These are phyloP conservation scores for Toxotes lorentzi DNA, from an alignment of 2,797 vertebrate species.

Conservation along the genomic window DNA sequence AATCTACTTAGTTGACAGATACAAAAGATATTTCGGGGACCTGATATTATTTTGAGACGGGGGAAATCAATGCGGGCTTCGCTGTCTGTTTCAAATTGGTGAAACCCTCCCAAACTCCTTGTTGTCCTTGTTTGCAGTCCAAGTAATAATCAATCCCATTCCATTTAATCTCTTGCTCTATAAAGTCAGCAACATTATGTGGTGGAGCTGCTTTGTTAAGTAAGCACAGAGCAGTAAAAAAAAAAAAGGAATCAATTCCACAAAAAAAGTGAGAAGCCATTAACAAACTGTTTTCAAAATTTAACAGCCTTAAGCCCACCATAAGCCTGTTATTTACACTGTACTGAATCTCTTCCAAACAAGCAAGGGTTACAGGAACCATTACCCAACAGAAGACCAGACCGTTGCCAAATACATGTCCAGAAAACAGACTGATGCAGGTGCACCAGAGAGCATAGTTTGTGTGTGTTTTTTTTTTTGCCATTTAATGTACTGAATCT, in stretches of 20 bases:
- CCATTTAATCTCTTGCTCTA: slow-evolving; percentile 68
- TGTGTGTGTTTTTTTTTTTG: not conserved
- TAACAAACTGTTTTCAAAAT: slow-evolving; percentile 69
- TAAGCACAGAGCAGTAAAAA: slow-evolving; percentile 63
- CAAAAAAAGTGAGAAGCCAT: slow-evolving; percentile 69
- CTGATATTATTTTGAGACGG: slow-evolving; percentile 64
- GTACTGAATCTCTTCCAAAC: slow-evolving; percentile 47
- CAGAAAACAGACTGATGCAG: slow-evolving; percentile 50
- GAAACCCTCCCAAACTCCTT: slow-evolving; percentile 73
- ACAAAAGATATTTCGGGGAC: slow-evolving; percentile 57
- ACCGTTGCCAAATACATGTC: slow-evolving; percentile 33
- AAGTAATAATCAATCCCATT: slow-evolving; percentile 83
- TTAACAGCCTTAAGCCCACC: slow-evolving; percentile 52
- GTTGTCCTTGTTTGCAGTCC: slow-evolving; percentile 77
- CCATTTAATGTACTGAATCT: slow-evolving; percentile 12
- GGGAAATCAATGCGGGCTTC: slow-evolving; percentile 55
- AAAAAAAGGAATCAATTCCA: slow-evolving; percentile 42
- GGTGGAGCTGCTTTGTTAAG: slow-evolving; percentile 68
- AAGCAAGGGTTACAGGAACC: slow-evolving; percentile 50
- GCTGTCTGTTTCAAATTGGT: slow-evolving; percentile 80
- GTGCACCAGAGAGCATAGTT: slow-evolving; percentile 47
- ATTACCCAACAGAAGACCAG: slow-evolving; percentile 40
- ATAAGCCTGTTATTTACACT: slow-evolving; percentile 56
- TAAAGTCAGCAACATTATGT: slow-evolving; percentile 70
- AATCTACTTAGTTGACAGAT: slow-evolving; percentile 41